Conservation (phyloP, 2,888 invertebrate species). For the Nephrotoma appendiculata region DNA sequence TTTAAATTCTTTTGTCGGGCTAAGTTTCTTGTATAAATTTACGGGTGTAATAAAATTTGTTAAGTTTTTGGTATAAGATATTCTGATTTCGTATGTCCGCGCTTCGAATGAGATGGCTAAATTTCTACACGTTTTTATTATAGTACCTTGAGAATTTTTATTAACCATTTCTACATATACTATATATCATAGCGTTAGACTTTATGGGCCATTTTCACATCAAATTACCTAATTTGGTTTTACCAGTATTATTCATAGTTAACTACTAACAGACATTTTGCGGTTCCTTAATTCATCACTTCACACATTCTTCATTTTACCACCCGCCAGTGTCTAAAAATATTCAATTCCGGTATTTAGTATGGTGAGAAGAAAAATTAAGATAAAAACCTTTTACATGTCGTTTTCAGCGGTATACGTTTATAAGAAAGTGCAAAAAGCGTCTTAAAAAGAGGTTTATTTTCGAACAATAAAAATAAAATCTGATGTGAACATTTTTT, state of each 20-base stretch:
- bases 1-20: background rate
- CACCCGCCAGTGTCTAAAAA: no score
- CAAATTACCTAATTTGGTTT: background rate
- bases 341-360: background rate
- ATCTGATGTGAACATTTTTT: background rate
- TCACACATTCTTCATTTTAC: background rate
- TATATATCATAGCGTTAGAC: no score
- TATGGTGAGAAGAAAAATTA: background rate
- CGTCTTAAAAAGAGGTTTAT: background rate
- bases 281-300: background rate
- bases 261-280: background rate
- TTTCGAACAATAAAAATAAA: background rate
- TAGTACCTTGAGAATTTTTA: background rate
- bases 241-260: background rate
- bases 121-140: background rate
- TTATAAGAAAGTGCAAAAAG: background rate
- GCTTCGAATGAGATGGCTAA: background rate
- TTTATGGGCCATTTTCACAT: background rate
- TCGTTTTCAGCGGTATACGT: background rate
- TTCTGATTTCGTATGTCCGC: background rate
- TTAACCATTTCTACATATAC: background rate
- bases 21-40: background rate
- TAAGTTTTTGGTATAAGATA: background rate
- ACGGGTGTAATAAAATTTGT: background rate
- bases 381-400: background rate